phyloP scores from a whole-genome alignment of 1,140 invertebrate species.

The Drosophila prosaltans region DNA sequence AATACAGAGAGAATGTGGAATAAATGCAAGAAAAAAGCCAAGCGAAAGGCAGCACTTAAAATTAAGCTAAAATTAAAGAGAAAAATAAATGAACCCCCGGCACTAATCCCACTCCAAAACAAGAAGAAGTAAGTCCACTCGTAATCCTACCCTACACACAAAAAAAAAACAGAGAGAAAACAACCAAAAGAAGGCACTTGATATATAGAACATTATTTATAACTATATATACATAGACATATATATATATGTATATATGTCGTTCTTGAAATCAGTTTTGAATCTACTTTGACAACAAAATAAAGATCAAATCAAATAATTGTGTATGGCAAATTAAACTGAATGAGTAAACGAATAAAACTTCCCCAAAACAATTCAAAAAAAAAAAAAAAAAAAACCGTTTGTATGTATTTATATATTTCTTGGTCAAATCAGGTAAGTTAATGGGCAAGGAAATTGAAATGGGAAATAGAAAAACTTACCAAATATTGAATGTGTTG shows the following conservation, averaged over 20 bases:
- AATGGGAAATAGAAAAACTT: too few species aligned
- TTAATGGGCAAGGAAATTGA: too few species aligned
- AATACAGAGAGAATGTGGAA: constrained; percentile 7
- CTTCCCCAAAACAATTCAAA: constrained; percentile 54
- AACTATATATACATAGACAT: constrained; percentile 33
- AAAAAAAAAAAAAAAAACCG: constrained; percentile 35
- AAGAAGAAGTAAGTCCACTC: neutral
- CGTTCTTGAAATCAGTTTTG: constrained; percentile 3
- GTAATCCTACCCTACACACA: neutral
- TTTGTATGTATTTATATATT: too few species aligned
- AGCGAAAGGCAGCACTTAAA: constrained; percentile 38
- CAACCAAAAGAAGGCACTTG: constrained; percentile 38
- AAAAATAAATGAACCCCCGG: constrained; percentile 3
- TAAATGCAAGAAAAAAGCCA: constrained; percentile 17
- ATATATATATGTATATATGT: neutral
- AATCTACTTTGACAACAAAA: constrained; percentile 1
- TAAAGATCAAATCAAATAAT: constrained; percentile 1
- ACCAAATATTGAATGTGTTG: too few species aligned
- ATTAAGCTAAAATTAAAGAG: constrained; percentile 58
- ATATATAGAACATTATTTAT: constrained; percentile 65
- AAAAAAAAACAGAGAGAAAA: too few species aligned
- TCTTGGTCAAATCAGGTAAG: too few species aligned
- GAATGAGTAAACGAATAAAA: constrained; percentile 67
- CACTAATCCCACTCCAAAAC: neutral
- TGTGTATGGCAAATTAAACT: constrained; percentile 46